Evolutionary conservation across 2,888 invertebrate genomes (phyloP).

Genomic region (Asteroscopus sphinx): DNA sequence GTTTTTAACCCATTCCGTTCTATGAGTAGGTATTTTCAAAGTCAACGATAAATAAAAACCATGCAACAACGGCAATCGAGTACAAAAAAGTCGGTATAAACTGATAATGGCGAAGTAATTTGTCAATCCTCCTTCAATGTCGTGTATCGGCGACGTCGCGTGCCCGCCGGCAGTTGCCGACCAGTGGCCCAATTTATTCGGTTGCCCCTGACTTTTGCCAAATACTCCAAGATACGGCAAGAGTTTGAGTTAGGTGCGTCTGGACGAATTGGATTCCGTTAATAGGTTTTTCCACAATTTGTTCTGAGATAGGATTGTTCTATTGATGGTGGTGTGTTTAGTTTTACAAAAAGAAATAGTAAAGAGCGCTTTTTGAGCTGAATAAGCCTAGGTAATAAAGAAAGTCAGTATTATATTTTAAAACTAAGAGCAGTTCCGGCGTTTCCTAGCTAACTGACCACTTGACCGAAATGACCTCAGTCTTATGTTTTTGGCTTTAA

Average conservation of each 20-base stretch:
- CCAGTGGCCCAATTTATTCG: conserved; percentile 61
- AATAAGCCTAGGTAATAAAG: too few relatives aligned
- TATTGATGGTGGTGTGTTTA: background rate
- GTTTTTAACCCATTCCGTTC: too few relatives aligned
- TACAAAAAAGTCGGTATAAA: conserved; percentile 46
- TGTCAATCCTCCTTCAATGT: conserved; percentile 62
- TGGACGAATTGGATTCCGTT: conserved; percentile 28
- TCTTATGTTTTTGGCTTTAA: too few relatives aligned
- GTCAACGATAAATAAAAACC: conserved; percentile 3
- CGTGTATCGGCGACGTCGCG: conserved; percentile 65
- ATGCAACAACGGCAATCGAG: conserved; percentile 19
- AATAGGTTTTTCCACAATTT: conserved; percentile 52
- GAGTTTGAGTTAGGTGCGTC: conserved; percentile 66
- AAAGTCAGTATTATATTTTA: too few relatives aligned
- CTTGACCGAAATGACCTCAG: too few relatives aligned
- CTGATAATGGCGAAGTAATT: conserved; percentile 65
- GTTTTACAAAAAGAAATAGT: background rate
- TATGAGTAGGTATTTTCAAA: background rate
- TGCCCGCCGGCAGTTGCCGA: conserved; percentile 64
- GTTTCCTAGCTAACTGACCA: too few relatives aligned
- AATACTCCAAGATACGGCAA: conserved; percentile 59
- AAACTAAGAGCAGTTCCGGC: too few relatives aligned
- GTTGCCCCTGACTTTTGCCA: conserved; percentile 68
- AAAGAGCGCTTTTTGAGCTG: too few relatives aligned
- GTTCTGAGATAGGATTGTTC: conserved; percentile 20